Base-by-base conservation (phyloP, 2,888 invertebrate species). In the Dasypogon diadema region DNA sequence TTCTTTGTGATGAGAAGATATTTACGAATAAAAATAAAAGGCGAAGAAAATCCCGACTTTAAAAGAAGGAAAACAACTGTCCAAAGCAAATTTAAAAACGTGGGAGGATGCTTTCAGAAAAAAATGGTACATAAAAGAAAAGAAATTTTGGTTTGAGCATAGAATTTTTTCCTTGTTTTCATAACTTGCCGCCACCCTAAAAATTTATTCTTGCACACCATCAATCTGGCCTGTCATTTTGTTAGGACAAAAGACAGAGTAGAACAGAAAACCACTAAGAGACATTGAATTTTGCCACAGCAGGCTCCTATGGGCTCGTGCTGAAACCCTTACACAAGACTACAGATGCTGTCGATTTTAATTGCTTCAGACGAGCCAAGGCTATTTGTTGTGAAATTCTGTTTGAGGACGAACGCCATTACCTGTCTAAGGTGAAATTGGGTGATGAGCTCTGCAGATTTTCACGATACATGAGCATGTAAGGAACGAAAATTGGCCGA, bases 381-480 rank as follows among this genome's bases (percentile, higher is more conserved):
- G 54, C 70, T 70, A 30, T 68, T 68, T 68, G 68, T 68, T 51
- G 30, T 14, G 26, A 68, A 42, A 46, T 68, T n/a, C 34, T 51
- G 70, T 70, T 34, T 54, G 54, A 30, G 51, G 54, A 70, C 54
- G 70, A 70, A 70, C 51, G 21, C 54, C 54, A 70, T 70, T 70
- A 70, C 54, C 34, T 70, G 54, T 54, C 70, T 70, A 54, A 54
- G 34, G 30, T 70, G 54, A 34, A 70, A 54, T 54, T 70, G 70
- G 70, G 65, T 54, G 70, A 70, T 70, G 70, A 70, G 54, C 70
- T 70, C 54, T 51, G 70, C 70, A 54, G 54, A 54, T 70, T 70
- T 48, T 54, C 70, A 54, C 54, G 54, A 70, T 70, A 70, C 34
- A 70, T 70, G 34, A 54, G 34, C 26, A 46, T 65, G 42, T 65